A percentile compares a stretch with the other conserved stretches of the same genome.
Conservation (phyloP, 2,888 invertebrate genomes). For the Amblyjoppa fuscipennis region DNA sequence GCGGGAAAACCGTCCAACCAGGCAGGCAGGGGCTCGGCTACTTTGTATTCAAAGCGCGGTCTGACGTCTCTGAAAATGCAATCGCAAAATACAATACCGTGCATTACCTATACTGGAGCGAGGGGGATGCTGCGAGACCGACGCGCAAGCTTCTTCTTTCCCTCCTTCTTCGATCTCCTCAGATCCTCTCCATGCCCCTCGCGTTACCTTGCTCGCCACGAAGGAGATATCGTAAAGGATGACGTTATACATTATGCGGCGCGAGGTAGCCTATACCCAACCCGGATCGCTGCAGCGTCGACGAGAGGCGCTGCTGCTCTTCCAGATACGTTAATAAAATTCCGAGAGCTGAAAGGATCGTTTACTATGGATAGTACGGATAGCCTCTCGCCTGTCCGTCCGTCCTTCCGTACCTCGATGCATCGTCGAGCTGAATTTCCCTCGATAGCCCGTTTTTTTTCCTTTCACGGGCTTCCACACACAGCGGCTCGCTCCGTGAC, state of each 20-base stretch:
- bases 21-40: constrained; percentile 62
- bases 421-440: constrained; percentile 76
- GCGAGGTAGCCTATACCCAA: constrained; percentile 70
- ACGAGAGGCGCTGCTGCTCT: constrained; percentile 66
- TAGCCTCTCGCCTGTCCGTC: constrained; percentile 73
- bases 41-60: constrained; percentile 84
- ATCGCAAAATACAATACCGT: constrained; percentile 84
- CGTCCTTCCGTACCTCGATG: constrained; percentile 72
- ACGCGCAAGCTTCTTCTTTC: constrained; percentile 59
- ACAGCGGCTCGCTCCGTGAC: constrained; percentile 7
- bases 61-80: constrained; percentile 84
- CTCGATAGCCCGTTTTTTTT: constrained; percentile 27
- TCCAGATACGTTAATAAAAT: constrained; percentile 81
- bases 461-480: constrained; percentile 11
- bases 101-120: constrained; percentile 80
- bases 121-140: constrained; percentile 21
- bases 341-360: constrained; percentile 77
- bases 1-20: constrained; percentile 42
- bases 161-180: constrained; percentile 49
- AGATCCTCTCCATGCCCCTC: constrained; percentile 18
- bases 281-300: constrained; percentile 68
- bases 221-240: constrained; percentile 83
- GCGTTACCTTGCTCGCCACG: constrained; percentile 61
- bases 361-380: constrained; percentile 72
- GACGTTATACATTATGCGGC: constrained; percentile 83